phyloP scores from a whole-genome alignment of 1,140 invertebrate genomes.

The Leptinotarsa texana region DNA sequence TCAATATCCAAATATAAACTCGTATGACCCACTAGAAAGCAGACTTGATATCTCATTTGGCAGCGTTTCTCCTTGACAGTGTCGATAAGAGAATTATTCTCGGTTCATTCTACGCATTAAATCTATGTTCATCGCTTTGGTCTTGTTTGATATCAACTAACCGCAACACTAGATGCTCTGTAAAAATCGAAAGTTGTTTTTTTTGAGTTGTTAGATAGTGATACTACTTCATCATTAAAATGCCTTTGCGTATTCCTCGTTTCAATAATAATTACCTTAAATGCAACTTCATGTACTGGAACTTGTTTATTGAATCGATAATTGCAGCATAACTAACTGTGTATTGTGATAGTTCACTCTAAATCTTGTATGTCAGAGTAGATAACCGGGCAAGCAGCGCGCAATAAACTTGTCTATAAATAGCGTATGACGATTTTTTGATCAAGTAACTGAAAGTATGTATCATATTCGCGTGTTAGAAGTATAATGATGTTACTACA shows the following conservation, averaged over 20 bases:
- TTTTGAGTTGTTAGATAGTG: neutral
- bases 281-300: neutral
- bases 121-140: neutral
- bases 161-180: neutral
- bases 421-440: too few species aligned
- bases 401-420: too few species aligned
- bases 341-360: neutral
- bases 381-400: too few species aligned
- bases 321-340: neutral
- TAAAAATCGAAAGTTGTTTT: neutral
- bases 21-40: neutral
- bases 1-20: too few species aligned
- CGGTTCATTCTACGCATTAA: neutral
- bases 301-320: neutral
- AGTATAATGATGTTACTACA: too few species aligned
- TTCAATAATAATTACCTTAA: neutral
- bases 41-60: neutral
- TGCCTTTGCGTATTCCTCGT: neutral
- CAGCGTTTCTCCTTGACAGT: neutral
- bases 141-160: neutral
- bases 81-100: neutral
- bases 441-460: too few species aligned
- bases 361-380: too few species aligned
- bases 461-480: too few species aligned
- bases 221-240: neutral